Percentiles rank a stretch among this genome's conserved stretches.
These are phyloP conservation scores for Nysson spinosus DNA, from an alignment of 2,888 invertebrate species.

Conservation along the genomic window DNA sequence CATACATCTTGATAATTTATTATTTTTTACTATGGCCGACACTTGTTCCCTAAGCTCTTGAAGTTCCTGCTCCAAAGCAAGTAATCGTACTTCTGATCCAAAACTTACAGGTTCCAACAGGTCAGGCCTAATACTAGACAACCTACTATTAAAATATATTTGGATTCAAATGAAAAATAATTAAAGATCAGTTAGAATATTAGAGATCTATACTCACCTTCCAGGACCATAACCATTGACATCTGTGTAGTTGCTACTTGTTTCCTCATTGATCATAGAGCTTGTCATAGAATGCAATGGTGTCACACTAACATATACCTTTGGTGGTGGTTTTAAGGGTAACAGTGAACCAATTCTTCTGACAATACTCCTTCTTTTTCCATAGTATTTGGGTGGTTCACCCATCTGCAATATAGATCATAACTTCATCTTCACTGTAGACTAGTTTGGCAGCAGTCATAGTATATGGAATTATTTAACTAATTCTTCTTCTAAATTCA, in stretches of 20 bases:
- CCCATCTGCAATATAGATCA: slow-evolving; percentile 59
- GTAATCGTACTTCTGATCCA: slow-evolving; percentile 74
- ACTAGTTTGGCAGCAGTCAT: neutral
- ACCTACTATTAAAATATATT: slow-evolving; percentile 35
- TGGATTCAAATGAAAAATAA: neutral
- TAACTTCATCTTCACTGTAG: neutral
- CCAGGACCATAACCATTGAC: slow-evolving; percentile 63
- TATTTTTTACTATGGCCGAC: slow-evolving; percentile 72
- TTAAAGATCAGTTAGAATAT: neutral
- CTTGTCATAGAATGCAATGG: slow-evolving; percentile 75
- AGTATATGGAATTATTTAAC: neutral
- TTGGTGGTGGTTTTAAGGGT: slow-evolving; percentile 74
- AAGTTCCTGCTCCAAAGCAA: slow-evolving; percentile 75
- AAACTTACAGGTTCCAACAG: slow-evolving; percentile 75
- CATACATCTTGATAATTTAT: slow-evolving; percentile 67
- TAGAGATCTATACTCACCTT: slow-evolving; percentile 50
- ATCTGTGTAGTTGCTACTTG: slow-evolving; percentile 58
- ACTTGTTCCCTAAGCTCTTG: slow-evolving; percentile 75
- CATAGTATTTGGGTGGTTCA: slow-evolving; percentile 71
- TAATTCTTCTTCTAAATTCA: neutral
- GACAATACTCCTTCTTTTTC: slow-evolving; percentile 73
- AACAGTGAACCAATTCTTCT: slow-evolving; percentile 74
- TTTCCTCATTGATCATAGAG: slow-evolving; percentile 75
- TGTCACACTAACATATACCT: slow-evolving; percentile 75
- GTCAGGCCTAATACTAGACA: slow-evolving; percentile 73